Conservation (phyloP, 2,888 invertebrate genomes). For the Nineta flava region DNA sequence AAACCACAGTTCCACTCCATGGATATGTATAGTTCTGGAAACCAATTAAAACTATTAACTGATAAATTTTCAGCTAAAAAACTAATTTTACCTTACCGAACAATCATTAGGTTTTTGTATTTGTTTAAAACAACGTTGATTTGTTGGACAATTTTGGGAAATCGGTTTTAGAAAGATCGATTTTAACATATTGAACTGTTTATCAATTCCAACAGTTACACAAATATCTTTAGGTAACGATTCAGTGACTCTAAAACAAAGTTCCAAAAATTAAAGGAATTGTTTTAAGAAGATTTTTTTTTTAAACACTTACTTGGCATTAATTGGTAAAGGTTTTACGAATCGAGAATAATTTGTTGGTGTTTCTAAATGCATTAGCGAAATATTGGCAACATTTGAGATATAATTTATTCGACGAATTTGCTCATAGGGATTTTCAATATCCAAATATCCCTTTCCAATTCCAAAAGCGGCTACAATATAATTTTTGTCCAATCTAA, state of each 20-base stretch:
- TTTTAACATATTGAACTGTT: slow-evolving; percentile 30
- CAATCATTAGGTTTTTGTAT: slow-evolving; percentile 25
- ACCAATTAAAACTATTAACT: slow-evolving; percentile 2
- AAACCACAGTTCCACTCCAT: slow-evolving; percentile 55
- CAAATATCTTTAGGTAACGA: slow-evolving; percentile 32
- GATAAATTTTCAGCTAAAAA: slow-evolving; percentile 1
- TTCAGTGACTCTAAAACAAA: slow-evolving; percentile 14
- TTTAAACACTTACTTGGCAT: slow-evolving; percentile 16
- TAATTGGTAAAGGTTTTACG: slow-evolving; percentile 45
- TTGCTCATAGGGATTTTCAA: slow-evolving; percentile 54
- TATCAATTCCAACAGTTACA: slow-evolving; percentile 41
- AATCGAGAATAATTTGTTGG: slow-evolving; percentile 42
- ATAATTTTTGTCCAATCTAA: slow-evolving; percentile 38
- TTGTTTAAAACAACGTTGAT: slow-evolving; percentile 38
- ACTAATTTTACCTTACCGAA: slow-evolving; percentile 20
- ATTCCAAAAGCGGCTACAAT: slow-evolving; percentile 52
- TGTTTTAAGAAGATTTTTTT: neutral
- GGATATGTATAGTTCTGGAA: slow-evolving; percentile 14
- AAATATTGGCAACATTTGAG: slow-evolving; percentile 38
- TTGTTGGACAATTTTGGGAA: slow-evolving; percentile 31
- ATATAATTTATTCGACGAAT: slow-evolving; percentile 42
- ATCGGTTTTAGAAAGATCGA: slow-evolving; percentile 34
- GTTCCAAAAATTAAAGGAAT: slow-evolving; percentile 14
- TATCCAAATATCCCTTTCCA: slow-evolving; percentile 37
- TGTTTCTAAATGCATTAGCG: slow-evolving; percentile 43